Evolutionary conservation across 2,797 vertebrate species (phyloP).

Genomic region (Hozukius guyotensis): DNA sequence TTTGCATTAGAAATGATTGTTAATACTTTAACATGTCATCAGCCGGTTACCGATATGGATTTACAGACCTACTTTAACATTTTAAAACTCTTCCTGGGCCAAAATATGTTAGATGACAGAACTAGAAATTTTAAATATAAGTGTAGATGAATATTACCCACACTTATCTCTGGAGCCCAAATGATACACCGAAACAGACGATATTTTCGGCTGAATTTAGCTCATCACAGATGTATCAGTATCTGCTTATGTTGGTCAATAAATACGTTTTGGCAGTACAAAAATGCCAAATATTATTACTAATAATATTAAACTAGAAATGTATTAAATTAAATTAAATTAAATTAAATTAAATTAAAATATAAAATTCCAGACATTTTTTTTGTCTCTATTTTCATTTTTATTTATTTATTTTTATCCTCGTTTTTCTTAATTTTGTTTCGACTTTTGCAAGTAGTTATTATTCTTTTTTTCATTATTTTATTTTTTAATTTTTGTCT

Average conservation of each 20-base stretch:
- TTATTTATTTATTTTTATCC: too few relatives aligned
- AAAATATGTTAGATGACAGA: background rate
- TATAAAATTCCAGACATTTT: too few relatives aligned
- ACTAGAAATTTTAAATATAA: background rate
- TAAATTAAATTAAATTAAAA: too few relatives aligned
- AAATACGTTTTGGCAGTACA: background rate
- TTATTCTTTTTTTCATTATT: too few relatives aligned
- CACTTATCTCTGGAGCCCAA: background rate
- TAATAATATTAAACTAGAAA: too few relatives aligned
- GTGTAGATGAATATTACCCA: background rate
- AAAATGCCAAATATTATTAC: background rate
- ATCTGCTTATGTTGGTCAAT: background rate
- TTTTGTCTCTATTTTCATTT: too few relatives aligned
- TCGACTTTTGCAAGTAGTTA: too few relatives aligned
- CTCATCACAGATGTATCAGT: background rate
- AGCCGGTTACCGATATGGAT: background rate
- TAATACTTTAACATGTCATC: conserved; percentile 1
- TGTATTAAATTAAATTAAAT: too few relatives aligned
- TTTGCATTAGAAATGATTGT: background rate
- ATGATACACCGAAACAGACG: background rate
- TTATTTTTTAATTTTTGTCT: too few relatives aligned
- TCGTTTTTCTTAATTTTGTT: too few relatives aligned
- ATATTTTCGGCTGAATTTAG: background rate
- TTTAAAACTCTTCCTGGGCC: background rate
- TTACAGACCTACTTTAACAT: background rate